Conservation (phyloP, 2,797 vertebrate species). For the Vireo griseus region DNA sequence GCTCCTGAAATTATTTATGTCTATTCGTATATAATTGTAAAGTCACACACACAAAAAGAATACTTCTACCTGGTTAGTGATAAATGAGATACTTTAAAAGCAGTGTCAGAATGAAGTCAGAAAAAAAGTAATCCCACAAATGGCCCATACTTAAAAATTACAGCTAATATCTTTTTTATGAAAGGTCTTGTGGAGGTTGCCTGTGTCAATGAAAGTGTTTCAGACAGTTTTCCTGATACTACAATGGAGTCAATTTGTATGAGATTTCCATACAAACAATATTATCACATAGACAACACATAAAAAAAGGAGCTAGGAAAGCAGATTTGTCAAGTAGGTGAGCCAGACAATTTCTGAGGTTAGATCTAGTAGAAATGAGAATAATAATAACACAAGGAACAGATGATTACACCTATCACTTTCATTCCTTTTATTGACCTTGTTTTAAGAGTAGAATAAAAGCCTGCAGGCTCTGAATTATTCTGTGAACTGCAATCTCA, state of each 20-base stretch:
- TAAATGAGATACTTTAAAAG: slow-evolving; percentile 51
- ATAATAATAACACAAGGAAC: neutral
- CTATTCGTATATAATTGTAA: slow-evolving; percentile 59
- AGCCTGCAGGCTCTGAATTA: neutral
- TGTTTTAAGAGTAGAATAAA: neutral
- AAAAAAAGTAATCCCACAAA: neutral
- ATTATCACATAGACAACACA: neutral
- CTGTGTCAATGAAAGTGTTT: neutral
- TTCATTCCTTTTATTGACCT: neutral
- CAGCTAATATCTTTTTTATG: slow-evolving; percentile 22
- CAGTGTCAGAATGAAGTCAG: slow-evolving; percentile 2
- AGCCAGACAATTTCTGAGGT: neutral
- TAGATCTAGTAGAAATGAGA: neutral
- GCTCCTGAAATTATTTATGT: slow-evolving; percentile 68
- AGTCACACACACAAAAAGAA: slow-evolving; percentile 1
- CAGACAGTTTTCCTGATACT: neutral
- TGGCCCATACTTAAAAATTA: neutral
- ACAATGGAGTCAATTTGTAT: neutral
- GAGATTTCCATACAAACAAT: slow-evolving; percentile 13
- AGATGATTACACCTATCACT: neutral
- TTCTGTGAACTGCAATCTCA: neutral
- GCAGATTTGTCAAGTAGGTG: neutral
- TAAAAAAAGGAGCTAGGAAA: neutral
- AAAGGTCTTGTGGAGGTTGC: slow-evolving; percentile 24
- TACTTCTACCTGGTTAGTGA: slow-evolving; percentile 51